Evolutionary conservation across 2,113 vertebrate genomes (phyloP), one percentile per base, ranked within the genome.

Genomic region (Pseudolaguvia tuberculata): DNA sequence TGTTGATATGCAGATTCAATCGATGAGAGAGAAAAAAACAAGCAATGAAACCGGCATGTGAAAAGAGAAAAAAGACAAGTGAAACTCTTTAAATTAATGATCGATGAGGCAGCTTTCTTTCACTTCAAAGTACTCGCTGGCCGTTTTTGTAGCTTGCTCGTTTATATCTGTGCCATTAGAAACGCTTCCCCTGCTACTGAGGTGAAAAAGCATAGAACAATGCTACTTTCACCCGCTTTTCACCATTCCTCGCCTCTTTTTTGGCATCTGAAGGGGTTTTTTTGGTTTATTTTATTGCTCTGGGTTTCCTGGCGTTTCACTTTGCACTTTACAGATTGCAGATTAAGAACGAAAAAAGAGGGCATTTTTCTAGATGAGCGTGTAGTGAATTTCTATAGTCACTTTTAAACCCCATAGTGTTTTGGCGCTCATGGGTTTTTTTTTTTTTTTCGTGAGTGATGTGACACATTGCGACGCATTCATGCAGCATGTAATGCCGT

Each of bases 401-500:
- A 84, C 91, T 78, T 87, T 90, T 88, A 18, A 1, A 39, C 66
- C 83, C 81, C 81, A 86, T 86, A 87, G 89, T 89, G 89, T 67
- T 91, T 90, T 87, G 85, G 85, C 86, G 84, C 88, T 86, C 89
- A 87, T 91, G 48, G n/a, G n/a, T n/a, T 13, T 74, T 94, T 93
- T 93, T 89, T 91, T 85, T 51, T 66, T 86, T 59, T 79, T 78
- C 78, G 85, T 94, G 92, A 96, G 82, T 91, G 90, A 94, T 92
- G 90, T 90, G 83, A 82, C 35, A 83, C 89, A 93, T 94, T 94
- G 92, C 88, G 88, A 90, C 83, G 87, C 90, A 92, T 85, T 93
- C 92, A 92, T 85, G 93, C 92, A 6, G 88, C 12, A 25, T 73
- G 87, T 94, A 93, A 95, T 93, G 90, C 87, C 88, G 87, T 92